Evolutionary conservation across 2,113 vertebrate genomes (phyloP).

Genomic region (Amblyornis subalaris): DNA sequence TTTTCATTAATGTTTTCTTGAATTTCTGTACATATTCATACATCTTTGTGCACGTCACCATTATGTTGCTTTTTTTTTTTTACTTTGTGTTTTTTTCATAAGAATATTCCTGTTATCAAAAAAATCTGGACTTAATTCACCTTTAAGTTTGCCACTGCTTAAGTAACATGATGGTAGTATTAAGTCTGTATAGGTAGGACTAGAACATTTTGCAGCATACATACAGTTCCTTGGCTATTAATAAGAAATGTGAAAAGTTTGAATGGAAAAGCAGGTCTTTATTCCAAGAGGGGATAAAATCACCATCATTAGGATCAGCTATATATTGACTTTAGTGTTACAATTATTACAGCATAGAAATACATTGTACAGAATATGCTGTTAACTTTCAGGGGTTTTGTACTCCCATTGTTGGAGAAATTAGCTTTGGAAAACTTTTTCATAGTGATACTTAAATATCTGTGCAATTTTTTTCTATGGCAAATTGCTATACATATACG

Average conservation of each 20-base stretch:
- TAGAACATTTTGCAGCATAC: background rate
- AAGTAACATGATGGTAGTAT: background rate
- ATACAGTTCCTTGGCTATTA: background rate
- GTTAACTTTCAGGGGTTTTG: background rate
- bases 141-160: background rate
- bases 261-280: background rate
- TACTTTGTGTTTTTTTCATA: background rate
- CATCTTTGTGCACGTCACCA: background rate
- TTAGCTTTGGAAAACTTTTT: background rate
- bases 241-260: background rate
- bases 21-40: background rate
- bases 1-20: background rate
- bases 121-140: background rate
- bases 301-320: background rate
- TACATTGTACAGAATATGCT: background rate
- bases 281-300: background rate
- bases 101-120: background rate
- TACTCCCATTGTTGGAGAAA: rapidly evolving
- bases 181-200: background rate
- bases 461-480: background rate
- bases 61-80: background rate
- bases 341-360: background rate
- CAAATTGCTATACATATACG: background rate
- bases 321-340: background rate
- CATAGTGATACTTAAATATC: background rate